These are phyloP conservation scores for Sternotherus odoratus DNA, from an alignment of 2,797 vertebrate genomes.

Conservation along the genomic window DNA sequence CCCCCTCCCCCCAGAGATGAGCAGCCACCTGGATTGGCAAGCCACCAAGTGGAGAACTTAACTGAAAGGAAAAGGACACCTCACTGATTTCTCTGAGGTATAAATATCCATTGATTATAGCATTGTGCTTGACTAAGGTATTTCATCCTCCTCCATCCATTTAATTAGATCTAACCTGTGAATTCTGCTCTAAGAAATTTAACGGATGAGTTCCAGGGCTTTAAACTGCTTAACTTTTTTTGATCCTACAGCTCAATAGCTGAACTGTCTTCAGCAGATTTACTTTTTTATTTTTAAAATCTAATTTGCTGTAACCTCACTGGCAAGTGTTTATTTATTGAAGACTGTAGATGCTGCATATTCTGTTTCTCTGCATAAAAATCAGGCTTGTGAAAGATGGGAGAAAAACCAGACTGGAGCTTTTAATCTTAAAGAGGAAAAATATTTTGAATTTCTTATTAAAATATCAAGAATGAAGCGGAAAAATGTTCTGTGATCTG, in stretches of 20 bases:
- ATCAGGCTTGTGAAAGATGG: background rate
- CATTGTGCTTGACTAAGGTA: background rate
- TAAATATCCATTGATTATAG: background rate
- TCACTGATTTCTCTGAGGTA: background rate
- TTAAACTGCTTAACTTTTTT: background rate
- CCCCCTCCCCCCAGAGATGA: background rate
- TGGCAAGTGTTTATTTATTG: slow-evolving; percentile 11
- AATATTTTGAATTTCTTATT: background rate
- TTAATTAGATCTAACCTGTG: background rate
- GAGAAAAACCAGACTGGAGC: background rate
- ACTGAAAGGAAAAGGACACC: background rate
- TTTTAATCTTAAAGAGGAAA: background rate
- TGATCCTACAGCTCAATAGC: background rate
- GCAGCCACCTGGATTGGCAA: background rate
- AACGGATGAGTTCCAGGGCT: background rate
- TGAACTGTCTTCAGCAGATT: background rate
- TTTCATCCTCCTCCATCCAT: background rate
- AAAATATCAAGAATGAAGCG: background rate
- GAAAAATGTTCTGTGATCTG: background rate
- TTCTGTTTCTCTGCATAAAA: slow-evolving; percentile 7
- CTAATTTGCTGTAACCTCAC: background rate
- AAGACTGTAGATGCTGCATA: background rate
- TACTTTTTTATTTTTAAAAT: background rate
- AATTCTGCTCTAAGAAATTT: slow-evolving; percentile 7
- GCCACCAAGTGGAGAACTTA: background rate